Base-by-base conservation (phyloP, 2,888 invertebrate species). In the Aleiodes alternator region DNA sequence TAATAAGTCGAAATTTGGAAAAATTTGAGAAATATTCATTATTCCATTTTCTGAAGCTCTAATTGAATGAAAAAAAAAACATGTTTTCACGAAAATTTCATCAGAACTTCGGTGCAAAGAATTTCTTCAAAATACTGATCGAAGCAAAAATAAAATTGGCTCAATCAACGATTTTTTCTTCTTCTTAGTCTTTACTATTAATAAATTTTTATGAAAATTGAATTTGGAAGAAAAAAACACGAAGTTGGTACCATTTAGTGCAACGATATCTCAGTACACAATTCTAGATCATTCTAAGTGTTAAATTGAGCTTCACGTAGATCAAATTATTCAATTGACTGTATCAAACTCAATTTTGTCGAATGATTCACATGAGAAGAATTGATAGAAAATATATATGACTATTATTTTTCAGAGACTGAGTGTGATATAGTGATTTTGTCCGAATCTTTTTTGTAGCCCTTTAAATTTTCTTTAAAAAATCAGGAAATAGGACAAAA, bases 311-410 rank as follows among this genome's bases (percentile, higher is more conserved):
- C 76, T 76, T 70, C 76, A 43, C 75, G 64, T 48, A 43, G 61
- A 59, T 38, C 73, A 76, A 76, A 87, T 87, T 87, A 87, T 87
- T 87, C 87, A 87, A 84, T 87, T 87, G 82, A 77, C 79, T 48
- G 68, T 80, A 81, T 84, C 81, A 82, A 81, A 81, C 78, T 79
- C 80, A 82, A 83, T 84, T 83, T 82, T 71, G 76, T 77, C 76
- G 73, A 61, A 61, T 38, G 16, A 48, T 76, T 23, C 59, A 48
- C 12, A 59, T 59, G 48, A 59, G 57, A 73, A 23, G 2, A 55
- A 50, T 59, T 38, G 66, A 50, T 59, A 59, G n/a, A 48, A 23
- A 51, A 71, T 61, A 6, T 29, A 43, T 16, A 16, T 71, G 14
- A 29, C 55, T 9, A 29, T 34, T 11, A 51, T 57, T 31, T 29